phyloP scores from a whole-genome alignment of 2,797 vertebrate genomes.

The Sitta carolinensis region DNA sequence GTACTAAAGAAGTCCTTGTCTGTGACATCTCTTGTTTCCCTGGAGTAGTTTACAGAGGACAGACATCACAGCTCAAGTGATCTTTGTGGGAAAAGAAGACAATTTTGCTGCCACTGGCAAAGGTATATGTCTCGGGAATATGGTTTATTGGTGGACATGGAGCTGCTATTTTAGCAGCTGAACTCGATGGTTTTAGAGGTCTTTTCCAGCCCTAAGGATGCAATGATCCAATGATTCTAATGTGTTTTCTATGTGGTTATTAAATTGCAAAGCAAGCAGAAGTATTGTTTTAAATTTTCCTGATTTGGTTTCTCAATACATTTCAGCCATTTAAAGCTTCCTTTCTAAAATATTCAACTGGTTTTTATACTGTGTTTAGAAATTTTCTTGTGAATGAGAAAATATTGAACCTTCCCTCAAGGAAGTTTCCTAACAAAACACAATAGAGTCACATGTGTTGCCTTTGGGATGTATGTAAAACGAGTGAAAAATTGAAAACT shows the following conservation, averaged over 20 bases:
- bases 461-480: background rate
- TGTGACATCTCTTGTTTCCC: background rate
- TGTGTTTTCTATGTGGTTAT: background rate
- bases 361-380: rapidly evolving
- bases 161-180: background rate
- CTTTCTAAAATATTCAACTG: background rate
- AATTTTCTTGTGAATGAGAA: background rate
- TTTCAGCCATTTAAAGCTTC: background rate
- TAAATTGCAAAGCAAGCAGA: background rate
- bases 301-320: background rate
- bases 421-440: background rate
- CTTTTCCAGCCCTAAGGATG: background rate
- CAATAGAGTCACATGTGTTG: rapidly evolving
- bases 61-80: background rate
- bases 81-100: background rate
- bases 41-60: background rate
- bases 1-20: background rate
- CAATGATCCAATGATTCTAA: background rate
- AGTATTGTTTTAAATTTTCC: background rate
- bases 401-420: background rate
- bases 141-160: background rate
- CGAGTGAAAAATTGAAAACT: background rate
- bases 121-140: no score
- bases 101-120: background rate
- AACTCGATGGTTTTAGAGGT: background rate